A percentile compares a stretch with the other conserved stretches of the same genome.
These are phyloP conservation scores for Pteromalus puparum DNA, from an alignment of 1,140 invertebrate genomes.

Conservation along the genomic window DNA sequence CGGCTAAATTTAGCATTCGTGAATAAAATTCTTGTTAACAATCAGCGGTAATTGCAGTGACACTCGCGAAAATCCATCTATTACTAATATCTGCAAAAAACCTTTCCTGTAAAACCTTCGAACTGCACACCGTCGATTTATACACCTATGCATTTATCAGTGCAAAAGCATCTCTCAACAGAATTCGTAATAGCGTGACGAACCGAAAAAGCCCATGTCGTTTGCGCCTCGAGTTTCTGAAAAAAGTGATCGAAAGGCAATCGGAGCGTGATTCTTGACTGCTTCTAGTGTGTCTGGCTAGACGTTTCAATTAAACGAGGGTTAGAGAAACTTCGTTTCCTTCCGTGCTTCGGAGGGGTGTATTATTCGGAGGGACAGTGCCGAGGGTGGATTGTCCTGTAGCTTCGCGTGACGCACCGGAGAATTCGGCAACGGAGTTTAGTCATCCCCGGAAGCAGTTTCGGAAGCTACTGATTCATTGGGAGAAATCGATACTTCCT, in stretches of 20 bases:
- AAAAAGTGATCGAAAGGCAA: not conserved
- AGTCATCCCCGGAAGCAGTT: not conserved
- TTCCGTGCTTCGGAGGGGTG: not conserved
- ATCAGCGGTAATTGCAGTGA: not conserved
- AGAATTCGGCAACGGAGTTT: not conserved
- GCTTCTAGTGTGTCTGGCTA: not conserved
- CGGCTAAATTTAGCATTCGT: not conserved
- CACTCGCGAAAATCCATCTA: not conserved
- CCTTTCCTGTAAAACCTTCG: no score
- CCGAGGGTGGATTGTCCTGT: not conserved
- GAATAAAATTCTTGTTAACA: not conserved
- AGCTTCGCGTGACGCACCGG: slow-evolving; percentile 5
- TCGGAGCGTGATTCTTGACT: not conserved
- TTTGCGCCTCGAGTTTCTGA: not conserved
- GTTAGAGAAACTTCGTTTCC: not conserved
- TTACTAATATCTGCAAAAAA: not conserved
- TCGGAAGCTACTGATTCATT: slow-evolving; percentile 15
- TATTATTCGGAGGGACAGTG: not conserved
- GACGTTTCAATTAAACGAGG: not conserved
- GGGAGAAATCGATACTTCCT: no score
- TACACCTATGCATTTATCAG: no score
- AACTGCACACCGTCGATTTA: no score
- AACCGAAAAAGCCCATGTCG: not conserved
- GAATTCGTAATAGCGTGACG: not conserved
- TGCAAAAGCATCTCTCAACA: not conserved